Evolutionary conservation across 1,140 invertebrate genomes (phyloP), one percentile per base, ranked within the genome.

Genomic region (Drosophila sturtevanti): DNA sequence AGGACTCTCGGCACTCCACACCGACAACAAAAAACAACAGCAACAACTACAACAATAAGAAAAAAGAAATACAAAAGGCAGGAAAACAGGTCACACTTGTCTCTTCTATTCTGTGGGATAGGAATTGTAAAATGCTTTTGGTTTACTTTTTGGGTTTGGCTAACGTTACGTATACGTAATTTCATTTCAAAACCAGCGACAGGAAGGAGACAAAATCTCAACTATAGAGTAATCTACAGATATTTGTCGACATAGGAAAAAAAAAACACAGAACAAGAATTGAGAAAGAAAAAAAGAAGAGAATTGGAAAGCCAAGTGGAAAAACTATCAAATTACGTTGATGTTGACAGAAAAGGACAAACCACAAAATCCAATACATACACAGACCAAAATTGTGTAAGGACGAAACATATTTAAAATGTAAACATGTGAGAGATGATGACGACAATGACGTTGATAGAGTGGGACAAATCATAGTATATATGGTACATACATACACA

Each of bases 241-340:
- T 34, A 34, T 27, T 56, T 18, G 55, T 27, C 38, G 37, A 64
- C 34, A 14, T 14, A 54, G 18, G 51, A 12, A 5, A 14, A 31
- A 52, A 18, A 41, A 44, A 38, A 38, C 34, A 27, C 27, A 31
- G 10, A 7, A 11, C 65, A 84, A 73, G 65, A 72, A 51, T 65
- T 66, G 48, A 64, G 48, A 64, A 60, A 38, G 41, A 54, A 55
- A 34, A 14, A 67, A 74, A 27, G 44, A 9, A 21, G 34, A 74
- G 73, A 73, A 55, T 35, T 56, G 72, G 38, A 75, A 77, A 82
- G 71, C 41, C 68, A 85, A 85, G 77, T 80, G 73, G 81, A 85
- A 81, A 85, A 81, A 85, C 81, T 85, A 86, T 86, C 78, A 86
- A 85, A 81, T 85, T 86, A 85, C 81, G 69, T 81, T 63, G 77